Percentiles rank a stretch among this genome's conserved stretches.
Evolutionary conservation across 2,888 invertebrate genomes (phyloP).

Genomic region (Brachyopa scutellaris): DNA sequence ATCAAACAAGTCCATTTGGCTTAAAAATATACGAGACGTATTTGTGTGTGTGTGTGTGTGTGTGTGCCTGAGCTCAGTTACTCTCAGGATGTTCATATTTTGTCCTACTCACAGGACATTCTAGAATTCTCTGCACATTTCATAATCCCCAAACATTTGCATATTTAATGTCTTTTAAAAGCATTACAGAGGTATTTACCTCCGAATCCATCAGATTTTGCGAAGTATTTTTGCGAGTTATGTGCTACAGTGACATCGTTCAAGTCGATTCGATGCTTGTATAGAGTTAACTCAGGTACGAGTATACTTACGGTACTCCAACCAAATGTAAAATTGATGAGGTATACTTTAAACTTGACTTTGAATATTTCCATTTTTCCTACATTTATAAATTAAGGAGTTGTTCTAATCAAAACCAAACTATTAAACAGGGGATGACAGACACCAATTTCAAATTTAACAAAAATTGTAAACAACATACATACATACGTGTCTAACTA

Average conservation of each 20-base stretch:
- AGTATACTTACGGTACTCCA: too few species aligned
- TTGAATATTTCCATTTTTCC: too few species aligned
- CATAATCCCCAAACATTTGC: conserved; percentile 75
- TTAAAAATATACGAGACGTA: conserved; percentile 51
- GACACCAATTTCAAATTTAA: too few species aligned
- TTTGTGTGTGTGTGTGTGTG: too few species aligned
- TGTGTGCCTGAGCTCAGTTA: conserved; percentile 46
- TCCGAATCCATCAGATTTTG: conserved; percentile 42
- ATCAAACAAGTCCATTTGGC: conserved; percentile 51
- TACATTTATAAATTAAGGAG: too few species aligned
- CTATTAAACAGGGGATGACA: too few species aligned
- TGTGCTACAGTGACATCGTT: not conserved
- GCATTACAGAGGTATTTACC: conserved; percentile 70
- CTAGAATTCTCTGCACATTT: conserved; percentile 65
- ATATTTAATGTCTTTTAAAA: conserved; percentile 76
- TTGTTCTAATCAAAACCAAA: too few species aligned
- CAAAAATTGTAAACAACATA: too few species aligned
- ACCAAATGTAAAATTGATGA: too few species aligned
- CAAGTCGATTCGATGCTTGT: not conserved
- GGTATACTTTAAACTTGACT: too few species aligned
- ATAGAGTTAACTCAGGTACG: not conserved
- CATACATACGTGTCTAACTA: too few species aligned
- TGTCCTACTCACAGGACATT: conserved; percentile 27
- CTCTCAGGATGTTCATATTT: conserved; percentile 23
- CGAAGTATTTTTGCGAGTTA: conserved; percentile 10